phyloP scores from a whole-genome alignment of 2,113 vertebrate genomes.

The Cricetomys ansorgei region DNA sequence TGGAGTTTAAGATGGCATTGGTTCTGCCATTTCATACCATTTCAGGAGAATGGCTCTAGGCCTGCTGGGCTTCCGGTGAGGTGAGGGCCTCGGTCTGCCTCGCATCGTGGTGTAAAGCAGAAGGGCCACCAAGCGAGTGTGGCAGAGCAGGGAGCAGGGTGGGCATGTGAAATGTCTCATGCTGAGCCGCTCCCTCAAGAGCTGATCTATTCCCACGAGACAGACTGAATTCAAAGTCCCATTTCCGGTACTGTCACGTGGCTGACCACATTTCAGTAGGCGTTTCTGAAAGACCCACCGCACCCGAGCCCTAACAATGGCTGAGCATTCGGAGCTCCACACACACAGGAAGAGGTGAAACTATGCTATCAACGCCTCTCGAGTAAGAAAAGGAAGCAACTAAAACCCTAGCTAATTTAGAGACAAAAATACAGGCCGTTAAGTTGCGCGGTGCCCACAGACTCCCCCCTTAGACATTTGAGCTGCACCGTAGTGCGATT shows the following conservation, averaged over 20 bases:
- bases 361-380: not conserved
- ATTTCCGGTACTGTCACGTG: not conserved
- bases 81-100: not conserved
- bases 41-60: not conserved
- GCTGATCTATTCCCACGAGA: too few species aligned
- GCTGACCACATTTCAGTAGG: not conserved
- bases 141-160: too few species aligned
- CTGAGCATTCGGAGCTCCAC: not conserved
- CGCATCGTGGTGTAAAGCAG: not conserved
- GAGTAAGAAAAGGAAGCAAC: not conserved
- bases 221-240: not conserved
- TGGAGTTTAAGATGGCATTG: too few species aligned
- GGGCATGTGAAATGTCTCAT: not conserved
- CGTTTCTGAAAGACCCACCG: not conserved
- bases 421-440: not conserved
- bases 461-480: not conserved
- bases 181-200: not conserved
- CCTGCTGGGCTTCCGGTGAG: not conserved
- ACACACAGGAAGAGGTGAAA: not conserved
- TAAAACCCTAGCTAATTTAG: not conserved
- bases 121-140: not conserved
- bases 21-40: too few species aligned
- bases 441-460: not conserved
- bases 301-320: too few species aligned
- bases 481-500: too few species aligned